Percentiles rank a stretch among this genome's conserved stretches.
Conservation (phyloP, 2,113 vertebrate genomes). For the Dolichotis patagonum region DNA sequence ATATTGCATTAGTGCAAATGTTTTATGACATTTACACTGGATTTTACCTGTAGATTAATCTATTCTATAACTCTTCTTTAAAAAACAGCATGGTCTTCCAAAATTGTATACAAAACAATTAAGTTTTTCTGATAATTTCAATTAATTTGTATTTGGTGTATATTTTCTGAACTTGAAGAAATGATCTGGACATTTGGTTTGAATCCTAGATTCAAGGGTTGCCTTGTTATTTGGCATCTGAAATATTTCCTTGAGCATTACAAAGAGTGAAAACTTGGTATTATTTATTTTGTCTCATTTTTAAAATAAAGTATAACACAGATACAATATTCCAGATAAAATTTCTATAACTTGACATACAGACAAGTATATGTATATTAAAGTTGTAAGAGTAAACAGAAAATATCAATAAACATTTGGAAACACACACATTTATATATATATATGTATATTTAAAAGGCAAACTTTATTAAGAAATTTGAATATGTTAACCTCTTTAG, state of each 20-base stretch:
- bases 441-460: not conserved
- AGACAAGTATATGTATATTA: not conserved
- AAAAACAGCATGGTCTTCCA: not conserved
- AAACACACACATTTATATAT: not conserved
- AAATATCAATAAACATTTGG: not conserved
- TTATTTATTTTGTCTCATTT: not conserved
- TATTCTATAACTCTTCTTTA: not conserved
- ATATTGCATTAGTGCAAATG: not conserved
- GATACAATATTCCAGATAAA: not conserved
- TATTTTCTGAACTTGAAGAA: not conserved
- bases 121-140: not conserved
- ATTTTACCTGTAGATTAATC: not conserved
- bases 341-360: not conserved
- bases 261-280: not conserved
- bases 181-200: not conserved
- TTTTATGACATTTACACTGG: not conserved
- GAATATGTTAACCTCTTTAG: not conserved
- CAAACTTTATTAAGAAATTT: not conserved
- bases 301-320: not conserved
- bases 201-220: not conserved
- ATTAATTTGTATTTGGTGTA: not conserved
- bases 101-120: not conserved
- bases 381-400: not conserved
- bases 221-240: not conserved
- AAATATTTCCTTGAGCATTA: not conserved